Percentiles rank a stretch among this genome's conserved stretches.
Conservation (phyloP, 1,140 invertebrate species). For the Drosophila kanapiae region DNA sequence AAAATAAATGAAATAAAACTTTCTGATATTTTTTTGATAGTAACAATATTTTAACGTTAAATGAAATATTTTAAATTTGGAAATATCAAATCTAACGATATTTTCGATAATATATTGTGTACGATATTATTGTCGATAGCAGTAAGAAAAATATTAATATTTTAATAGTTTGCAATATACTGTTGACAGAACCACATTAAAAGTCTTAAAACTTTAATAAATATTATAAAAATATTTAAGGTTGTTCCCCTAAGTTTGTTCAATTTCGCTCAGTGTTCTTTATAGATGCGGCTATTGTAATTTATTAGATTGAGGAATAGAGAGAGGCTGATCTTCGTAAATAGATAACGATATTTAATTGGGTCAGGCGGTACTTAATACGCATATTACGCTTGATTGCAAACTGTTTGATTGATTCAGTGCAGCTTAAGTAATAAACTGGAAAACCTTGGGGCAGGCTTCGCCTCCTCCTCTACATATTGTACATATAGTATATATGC, state of each 20-base stretch:
- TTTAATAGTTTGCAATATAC: background rate
- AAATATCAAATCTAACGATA: too few species aligned
- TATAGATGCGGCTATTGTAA: background rate
- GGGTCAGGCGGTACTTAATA: conserved; percentile 49
- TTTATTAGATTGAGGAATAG: too few species aligned
- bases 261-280: background rate
- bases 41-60: too few species aligned
- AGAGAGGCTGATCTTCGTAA: conserved; percentile 15
- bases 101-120: too few species aligned
- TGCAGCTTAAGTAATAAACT: conserved; percentile 7
- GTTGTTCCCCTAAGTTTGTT: background rate
- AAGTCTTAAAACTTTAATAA: background rate
- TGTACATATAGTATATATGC: background rate
- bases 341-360: conserved; percentile 53
- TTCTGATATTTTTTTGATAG: too few species aligned
- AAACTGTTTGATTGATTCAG: conserved; percentile 39
- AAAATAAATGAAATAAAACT: too few species aligned
- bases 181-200: background rate
- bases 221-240: background rate
- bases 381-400: conserved; percentile 39
- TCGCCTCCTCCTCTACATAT: background rate
- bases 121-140: too few species aligned
- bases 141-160: background rate
- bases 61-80: too few species aligned
- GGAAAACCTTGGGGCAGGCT: conserved; percentile 32